Evolutionary conservation across 2,888 invertebrate genomes (phyloP).

Genomic region (Yponomeuta evonymella): DNA sequence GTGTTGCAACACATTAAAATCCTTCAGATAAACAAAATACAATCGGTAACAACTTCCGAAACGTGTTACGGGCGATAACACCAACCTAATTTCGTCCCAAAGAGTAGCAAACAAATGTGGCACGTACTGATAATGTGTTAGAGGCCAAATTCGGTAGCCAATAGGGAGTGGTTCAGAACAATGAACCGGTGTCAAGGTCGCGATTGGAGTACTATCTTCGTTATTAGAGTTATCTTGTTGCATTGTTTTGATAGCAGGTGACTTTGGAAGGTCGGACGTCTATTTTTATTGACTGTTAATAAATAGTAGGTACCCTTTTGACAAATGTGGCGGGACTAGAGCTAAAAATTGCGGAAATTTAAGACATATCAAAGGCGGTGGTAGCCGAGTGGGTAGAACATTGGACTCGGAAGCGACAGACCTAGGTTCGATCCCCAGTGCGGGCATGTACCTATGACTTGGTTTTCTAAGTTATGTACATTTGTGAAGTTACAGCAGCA

Average conservation of each 20-base stretch:
- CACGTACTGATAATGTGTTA: not conserved
- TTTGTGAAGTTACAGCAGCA: too few species aligned
- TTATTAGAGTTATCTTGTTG: constrained; percentile 2
- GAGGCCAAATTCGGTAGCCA: not conserved
- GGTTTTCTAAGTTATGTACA: too few species aligned
- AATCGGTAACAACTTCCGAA: constrained; percentile 7
- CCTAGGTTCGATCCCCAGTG: too few species aligned
- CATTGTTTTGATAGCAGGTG: constrained; percentile 3
- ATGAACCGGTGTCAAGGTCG: not conserved
- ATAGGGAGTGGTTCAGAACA: not conserved
- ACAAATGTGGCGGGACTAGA: too few species aligned
- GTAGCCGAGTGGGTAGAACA: too few species aligned
- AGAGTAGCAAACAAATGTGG: not conserved
- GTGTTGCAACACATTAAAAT: not conserved
- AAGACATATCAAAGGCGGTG: too few species aligned
- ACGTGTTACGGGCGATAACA: constrained; percentile 7
- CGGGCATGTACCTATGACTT: too few species aligned
- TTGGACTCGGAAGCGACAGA: too few species aligned
- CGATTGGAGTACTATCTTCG: not conserved
- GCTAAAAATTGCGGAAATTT: too few species aligned
- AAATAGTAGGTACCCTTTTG: too few species aligned
- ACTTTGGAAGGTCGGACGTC: not conserved
- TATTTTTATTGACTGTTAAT: not conserved
- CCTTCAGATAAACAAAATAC: constrained; percentile 2
- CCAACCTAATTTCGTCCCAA: not conserved